Evolutionary conservation across 2,113 vertebrate genomes (phyloP).

Genomic region (Sminthopsis crassicaudata): DNA sequence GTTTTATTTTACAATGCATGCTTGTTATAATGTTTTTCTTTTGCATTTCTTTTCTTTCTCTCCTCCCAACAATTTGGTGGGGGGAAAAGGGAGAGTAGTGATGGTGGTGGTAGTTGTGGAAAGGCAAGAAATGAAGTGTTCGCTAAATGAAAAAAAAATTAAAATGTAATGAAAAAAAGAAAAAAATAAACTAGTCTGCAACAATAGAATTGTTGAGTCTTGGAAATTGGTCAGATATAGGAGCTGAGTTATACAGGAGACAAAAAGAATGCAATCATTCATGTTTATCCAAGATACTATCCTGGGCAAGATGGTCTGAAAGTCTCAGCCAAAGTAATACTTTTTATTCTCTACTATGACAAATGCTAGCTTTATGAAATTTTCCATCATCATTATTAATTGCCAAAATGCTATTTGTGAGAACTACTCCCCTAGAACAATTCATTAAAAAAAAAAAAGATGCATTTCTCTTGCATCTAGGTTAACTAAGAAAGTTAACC

Average conservation of each 20-base stretch:
- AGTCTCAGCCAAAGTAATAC: background rate
- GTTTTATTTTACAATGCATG: background rate
- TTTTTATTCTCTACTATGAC: background rate
- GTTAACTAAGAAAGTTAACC: background rate
- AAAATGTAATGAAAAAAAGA: background rate
- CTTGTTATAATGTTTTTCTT: background rate
- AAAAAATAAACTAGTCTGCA: background rate
- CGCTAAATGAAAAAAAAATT: background rate
- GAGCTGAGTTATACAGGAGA: background rate
- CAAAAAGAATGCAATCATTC: background rate
- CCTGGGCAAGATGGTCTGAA: background rate
- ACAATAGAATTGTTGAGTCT: background rate
- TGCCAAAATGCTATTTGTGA: background rate
- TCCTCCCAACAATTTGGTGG: background rate
- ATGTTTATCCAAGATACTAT: background rate
- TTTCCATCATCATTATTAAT: background rate
- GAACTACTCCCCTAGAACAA: background rate
- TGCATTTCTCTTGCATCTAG: background rate
- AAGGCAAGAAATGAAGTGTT: background rate
- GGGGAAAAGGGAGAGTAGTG: background rate
- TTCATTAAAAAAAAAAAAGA: background rate
- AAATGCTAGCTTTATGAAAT: background rate
- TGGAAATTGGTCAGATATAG: background rate
- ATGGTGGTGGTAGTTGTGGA: background rate
- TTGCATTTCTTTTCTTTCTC: background rate